phyloP scores from a whole-genome alignment of 2,888 invertebrate species.

The Aporophyla nigra region DNA sequence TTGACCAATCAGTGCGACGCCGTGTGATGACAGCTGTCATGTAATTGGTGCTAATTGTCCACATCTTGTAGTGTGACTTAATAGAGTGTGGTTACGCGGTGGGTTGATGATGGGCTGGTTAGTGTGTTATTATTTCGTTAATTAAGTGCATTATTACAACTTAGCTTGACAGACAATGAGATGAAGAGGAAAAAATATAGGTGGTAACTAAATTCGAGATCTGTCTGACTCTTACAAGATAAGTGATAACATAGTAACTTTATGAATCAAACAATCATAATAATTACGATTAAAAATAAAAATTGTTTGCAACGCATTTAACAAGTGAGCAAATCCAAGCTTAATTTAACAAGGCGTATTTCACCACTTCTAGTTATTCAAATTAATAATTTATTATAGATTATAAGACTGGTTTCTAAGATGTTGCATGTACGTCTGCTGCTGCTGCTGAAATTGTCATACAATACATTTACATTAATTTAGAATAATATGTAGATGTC shows the following conservation, averaged over 20 bases:
- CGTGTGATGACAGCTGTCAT: slow-evolving; percentile 51
- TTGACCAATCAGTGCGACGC: slow-evolving; percentile 52
- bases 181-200: neutral
- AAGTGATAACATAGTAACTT: neutral
- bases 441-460: no score
- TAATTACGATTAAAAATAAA: neutral
- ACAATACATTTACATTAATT: no score
- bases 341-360: neutral
- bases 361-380: no score
- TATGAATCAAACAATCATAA: no score
- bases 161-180: neutral
- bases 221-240: neutral
- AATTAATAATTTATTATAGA: no score
- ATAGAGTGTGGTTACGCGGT: slow-evolving; percentile 24
- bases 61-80: slow-evolving; percentile 25
- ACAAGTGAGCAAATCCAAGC: neutral
- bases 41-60: slow-evolving; percentile 49
- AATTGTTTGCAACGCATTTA: neutral
- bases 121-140: no score
- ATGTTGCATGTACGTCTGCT: no score
- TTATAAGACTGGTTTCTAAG: no score
- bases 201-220: neutral
- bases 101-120: neutral
- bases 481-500: no score
- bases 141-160: no score